phyloP scores from a whole-genome alignment of 2,888 invertebrate genomes.

The Apodemia zela region DNA sequence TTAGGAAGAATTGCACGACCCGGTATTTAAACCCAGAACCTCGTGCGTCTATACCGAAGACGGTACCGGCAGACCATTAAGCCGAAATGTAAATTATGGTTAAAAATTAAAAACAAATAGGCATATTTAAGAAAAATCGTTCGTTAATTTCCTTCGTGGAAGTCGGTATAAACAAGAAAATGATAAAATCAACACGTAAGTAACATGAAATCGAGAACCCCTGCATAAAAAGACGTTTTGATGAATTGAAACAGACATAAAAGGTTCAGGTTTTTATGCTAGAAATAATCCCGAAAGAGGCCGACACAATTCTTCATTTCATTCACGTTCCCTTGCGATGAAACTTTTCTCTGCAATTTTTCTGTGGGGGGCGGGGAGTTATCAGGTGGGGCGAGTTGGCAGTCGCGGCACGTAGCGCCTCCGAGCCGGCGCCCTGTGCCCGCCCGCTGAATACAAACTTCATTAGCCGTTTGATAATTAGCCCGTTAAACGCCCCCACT shows the following conservation, averaged over 20 bases:
- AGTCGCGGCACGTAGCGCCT: conserved; percentile 73
- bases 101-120: too few species aligned
- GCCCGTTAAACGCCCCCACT: conserved; percentile 77
- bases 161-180: neutral
- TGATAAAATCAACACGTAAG: conserved; percentile 22
- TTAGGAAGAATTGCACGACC: too few species aligned
- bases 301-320: conserved; percentile 78
- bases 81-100: too few species aligned
- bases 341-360: conserved; percentile 81
- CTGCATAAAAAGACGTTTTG: conserved; percentile 48
- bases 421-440: conserved; percentile 52
- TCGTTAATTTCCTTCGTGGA: neutral
- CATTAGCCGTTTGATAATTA: conserved; percentile 81
- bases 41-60: too few species aligned
- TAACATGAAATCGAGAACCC: conserved; percentile 36
- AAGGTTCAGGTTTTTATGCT: conserved; percentile 67
- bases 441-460: conserved; percentile 80
- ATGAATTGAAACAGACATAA: conserved; percentile 74
- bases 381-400: conserved; percentile 74
- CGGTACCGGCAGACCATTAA: too few species aligned
- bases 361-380: conserved; percentile 74
- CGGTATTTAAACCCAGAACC: too few species aligned
- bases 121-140: neutral
- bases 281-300: conserved; percentile 75
- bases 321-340: conserved; percentile 79